These are phyloP conservation scores for Acrocephalus kingi DNA, from an alignment of 2,113 vertebrate species.

Conservation along the genomic window DNA sequence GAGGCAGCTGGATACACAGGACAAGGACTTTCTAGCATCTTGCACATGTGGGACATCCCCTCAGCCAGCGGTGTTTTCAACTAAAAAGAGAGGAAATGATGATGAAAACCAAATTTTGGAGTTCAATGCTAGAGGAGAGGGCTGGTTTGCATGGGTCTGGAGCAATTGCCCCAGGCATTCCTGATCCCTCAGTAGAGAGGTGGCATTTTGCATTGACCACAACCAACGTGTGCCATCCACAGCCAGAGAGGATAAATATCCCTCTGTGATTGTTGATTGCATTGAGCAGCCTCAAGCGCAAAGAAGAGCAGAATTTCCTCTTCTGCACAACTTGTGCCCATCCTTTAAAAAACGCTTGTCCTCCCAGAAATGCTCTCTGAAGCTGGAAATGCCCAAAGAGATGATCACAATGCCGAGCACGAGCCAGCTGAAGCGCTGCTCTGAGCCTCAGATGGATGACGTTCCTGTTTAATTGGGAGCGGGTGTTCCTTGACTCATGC, in stretches of 20 bases:
- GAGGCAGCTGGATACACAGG: not conserved
- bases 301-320: not conserved
- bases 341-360: not conserved
- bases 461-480: conserved; percentile 7
- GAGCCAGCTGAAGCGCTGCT: not conserved
- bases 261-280: not conserved
- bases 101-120: not conserved
- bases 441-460: not conserved
- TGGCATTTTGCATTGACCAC: fast-evolving
- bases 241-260: not conserved
- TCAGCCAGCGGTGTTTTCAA: not conserved
- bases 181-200: not conserved
- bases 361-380: not conserved
- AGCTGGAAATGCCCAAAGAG: not conserved
- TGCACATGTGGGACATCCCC: not conserved
- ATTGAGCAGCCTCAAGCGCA: not conserved
- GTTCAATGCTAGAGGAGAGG: not conserved
- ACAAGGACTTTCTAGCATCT: not conserved
- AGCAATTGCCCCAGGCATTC: fast-evolving
- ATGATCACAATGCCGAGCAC: not conserved
- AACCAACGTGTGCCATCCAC: fast-evolving
- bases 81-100: not conserved
- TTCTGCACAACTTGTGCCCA: not conserved
- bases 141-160: fast-evolving
- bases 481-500: conserved; percentile 37